Evolutionary conservation across 1,140 invertebrate species (phyloP), one percentile per base, ranked within the genome.

Genomic region (Rhagoletis zephyria): DNA sequence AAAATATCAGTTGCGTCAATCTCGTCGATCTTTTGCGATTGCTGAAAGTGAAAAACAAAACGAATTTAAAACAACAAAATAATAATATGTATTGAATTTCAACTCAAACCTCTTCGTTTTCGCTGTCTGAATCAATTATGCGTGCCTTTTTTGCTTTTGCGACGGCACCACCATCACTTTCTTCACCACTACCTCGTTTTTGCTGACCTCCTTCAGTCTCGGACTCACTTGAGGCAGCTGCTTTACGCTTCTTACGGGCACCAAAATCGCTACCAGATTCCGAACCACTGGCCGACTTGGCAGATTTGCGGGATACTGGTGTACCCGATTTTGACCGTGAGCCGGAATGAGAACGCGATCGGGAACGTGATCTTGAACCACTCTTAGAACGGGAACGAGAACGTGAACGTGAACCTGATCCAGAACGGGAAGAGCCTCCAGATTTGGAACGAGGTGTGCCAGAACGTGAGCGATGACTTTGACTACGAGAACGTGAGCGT

Each of bases 1-100:
- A 99, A 99, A 42, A 99, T 94, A 64, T 97, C 97, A 88, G 96
- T 95, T 7, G 97, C 97, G 16, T 91, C 91, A 0, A 91, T 81
- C 85, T 87, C 97, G 16, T 91, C 91, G 0, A 91, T 81, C 85
- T 87, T 89, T 87, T 91, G 89, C 45, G 91, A 87, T 5, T 42
- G 19, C 91, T 92, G 14, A 89, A 87, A n/a, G 9, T 45, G 61
- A 61, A 56, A 85, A 59, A n/a, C n/a, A n/a, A 45, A 40, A 56
- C 45, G n/a, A 6, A 77, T 85, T 59, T 45, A 59, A 85, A 70
- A 48, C 7, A 87, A 45, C 10, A 64, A n/a, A 30, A 81, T 42
- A 67, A 16, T 5, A 59, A 16, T 4, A 5, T n/a, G 2, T n/a
- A n/a, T n/a, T n/a, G 65, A 59, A 56, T 12, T 9, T 4, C n/a